These are phyloP conservation scores for Pentalonia nigronervosa DNA, from an alignment of 1,140 invertebrate species.

Conservation along the genomic window DNA sequence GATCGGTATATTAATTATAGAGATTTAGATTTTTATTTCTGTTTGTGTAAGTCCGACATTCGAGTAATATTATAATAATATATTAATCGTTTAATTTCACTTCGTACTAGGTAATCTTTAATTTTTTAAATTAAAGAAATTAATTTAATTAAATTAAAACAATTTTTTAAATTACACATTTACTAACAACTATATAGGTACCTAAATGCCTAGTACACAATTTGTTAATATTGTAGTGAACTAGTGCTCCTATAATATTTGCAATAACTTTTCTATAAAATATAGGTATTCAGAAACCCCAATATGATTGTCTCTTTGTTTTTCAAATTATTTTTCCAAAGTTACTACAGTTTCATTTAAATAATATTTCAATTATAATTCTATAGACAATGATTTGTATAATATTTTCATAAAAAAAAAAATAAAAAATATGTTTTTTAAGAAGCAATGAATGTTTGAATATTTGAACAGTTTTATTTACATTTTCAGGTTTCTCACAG, in stretches of 20 bases:
- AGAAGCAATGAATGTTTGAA: constrained; percentile 11
- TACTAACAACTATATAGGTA: background rate
- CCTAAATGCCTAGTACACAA: no score
- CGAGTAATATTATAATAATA: background rate
- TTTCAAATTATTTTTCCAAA: background rate
- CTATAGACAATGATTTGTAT: background rate
- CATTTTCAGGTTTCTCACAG: constrained; percentile 40
- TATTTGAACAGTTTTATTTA: constrained; percentile 40
- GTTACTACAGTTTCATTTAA: background rate
- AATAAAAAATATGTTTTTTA: background rate
- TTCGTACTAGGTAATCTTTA: background rate
- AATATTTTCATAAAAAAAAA: background rate
- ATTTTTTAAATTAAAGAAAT: background rate
- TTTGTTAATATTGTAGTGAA: background rate
- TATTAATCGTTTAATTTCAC: background rate
- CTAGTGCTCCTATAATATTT: background rate
- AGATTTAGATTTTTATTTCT: background rate
- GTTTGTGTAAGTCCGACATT: background rate
- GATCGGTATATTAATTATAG: background rate
- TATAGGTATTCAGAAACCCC: background rate
- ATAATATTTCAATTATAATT: background rate
- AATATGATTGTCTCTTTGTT: background rate
- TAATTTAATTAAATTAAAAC: no score
- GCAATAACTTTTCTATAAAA: background rate
- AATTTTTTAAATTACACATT: background rate